phyloP scores from a whole-genome alignment of 92 coral and sea anemone species.

The Zoanthus sociatus region DNA sequence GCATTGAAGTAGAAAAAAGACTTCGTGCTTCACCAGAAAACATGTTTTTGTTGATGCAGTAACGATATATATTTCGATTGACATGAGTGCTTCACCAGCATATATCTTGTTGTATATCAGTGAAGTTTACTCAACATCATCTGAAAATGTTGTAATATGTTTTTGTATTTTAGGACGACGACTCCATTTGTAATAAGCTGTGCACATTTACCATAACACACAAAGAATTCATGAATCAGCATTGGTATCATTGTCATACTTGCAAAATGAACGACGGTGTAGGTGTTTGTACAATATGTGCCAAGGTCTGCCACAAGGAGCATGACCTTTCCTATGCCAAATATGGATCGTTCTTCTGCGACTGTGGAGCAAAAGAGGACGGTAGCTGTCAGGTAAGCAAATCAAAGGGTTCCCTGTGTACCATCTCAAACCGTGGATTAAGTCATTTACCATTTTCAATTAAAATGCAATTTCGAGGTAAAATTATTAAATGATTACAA shows the following conservation, averaged over 20 bases:
- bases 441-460: too few species aligned
- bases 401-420: neutral
- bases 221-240: slow-evolving; percentile 98
- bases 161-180: slow-evolving; percentile 81
- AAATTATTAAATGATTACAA: too few species aligned
- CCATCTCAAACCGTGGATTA: too few species aligned
- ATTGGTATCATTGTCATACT: slow-evolving; percentile 99
- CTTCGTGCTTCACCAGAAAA: too few species aligned
- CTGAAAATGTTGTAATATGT: too few species aligned
- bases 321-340: slow-evolving; percentile 96
- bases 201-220: slow-evolving; percentile 98
- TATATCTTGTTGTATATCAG: too few species aligned
- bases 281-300: slow-evolving; percentile 97
- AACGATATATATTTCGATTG: too few species aligned
- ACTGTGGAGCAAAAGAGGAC: slow-evolving; percentile 99
- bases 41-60: too few species aligned
- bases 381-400: slow-evolving; percentile 89
- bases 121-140: too few species aligned
- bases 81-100: too few species aligned
- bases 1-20: too few species aligned
- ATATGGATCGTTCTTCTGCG: slow-evolving; percentile 98
- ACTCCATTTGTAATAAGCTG: slow-evolving; percentile 92
- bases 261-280: slow-evolving; percentile 99
- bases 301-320: slow-evolving; percentile 98
- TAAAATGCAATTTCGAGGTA: too few species aligned